Evolutionary conservation across 2,797 vertebrate species (phyloP).

Genomic region (Acrossocheilus fasciatus): DNA sequence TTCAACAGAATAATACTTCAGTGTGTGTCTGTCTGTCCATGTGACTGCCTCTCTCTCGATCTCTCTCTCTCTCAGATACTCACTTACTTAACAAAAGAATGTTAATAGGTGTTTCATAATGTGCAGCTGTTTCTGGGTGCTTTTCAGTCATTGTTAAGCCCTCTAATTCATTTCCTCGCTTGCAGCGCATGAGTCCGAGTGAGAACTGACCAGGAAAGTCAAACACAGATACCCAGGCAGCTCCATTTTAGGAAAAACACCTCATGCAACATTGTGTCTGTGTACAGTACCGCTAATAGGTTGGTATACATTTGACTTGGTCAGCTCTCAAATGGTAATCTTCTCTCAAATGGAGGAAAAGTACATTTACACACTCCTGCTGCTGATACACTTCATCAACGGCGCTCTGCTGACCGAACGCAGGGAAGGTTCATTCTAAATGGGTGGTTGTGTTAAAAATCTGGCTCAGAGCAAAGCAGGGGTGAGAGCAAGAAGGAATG

Average conservation of each 20-base stretch:
- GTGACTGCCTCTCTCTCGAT: constrained; percentile 28
- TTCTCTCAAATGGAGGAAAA: constrained; percentile 21
- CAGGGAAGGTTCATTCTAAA: constrained; percentile 33
- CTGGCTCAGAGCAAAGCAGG: constrained; percentile 47
- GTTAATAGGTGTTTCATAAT: constrained; percentile 40
- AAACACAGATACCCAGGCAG: constrained; percentile 59
- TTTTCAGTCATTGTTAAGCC: constrained; percentile 48
- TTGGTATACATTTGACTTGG: constrained; percentile 57
- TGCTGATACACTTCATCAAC: constrained; percentile 44
- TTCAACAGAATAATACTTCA: constrained; percentile 12
- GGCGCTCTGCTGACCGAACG: constrained; percentile 42
- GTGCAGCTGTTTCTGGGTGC: constrained; percentile 25
- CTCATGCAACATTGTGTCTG: constrained; percentile 41
- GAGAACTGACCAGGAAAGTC: constrained; percentile 64
- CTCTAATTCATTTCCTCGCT: constrained; percentile 54
- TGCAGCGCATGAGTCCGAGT: constrained; percentile 21
- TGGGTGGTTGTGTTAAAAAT: constrained; percentile 42
- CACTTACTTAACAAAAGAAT: constrained; percentile 41
- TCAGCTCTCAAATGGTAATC: constrained; percentile 41
- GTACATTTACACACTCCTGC: constrained; percentile 20
- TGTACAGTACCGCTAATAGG: constrained; percentile 54
- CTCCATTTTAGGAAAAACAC: constrained; percentile 63
- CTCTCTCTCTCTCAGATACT: constrained; percentile 8
- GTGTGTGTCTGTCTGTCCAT: constrained; percentile 25
- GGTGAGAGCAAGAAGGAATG: constrained; percentile 44